Conservation (phyloP, 2,797 vertebrate genomes). For the Poecilia wingei region DNA sequence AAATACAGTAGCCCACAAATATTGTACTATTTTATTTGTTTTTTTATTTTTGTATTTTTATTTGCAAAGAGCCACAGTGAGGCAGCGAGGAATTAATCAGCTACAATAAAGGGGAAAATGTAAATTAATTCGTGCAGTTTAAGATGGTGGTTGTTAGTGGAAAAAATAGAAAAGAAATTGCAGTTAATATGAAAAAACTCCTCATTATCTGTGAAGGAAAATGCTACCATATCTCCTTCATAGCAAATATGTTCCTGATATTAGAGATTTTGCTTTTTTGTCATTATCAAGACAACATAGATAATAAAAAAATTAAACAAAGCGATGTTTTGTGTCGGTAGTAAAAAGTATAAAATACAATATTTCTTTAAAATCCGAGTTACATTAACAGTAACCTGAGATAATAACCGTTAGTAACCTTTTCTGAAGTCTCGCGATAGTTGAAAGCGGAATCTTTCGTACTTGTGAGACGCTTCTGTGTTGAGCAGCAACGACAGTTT, state of each 20-base stretch:
- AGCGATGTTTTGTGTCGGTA: neutral
- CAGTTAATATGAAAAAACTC: neutral
- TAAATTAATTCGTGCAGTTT: neutral
- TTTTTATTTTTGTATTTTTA: neutral
- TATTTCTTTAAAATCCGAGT: neutral
- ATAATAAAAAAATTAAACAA: neutral
- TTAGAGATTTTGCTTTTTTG: neutral
- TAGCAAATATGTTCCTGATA: neutral
- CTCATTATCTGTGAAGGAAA: neutral
- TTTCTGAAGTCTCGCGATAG: conserved; percentile 79
- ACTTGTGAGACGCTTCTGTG: conserved; percentile 64
- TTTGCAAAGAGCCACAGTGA: neutral
- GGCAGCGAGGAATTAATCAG: neutral
- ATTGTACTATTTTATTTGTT: neutral
- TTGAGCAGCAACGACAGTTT: conserved; percentile 56
- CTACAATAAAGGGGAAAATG: neutral
- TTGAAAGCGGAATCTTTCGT: conserved; percentile 72
- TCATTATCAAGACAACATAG: neutral
- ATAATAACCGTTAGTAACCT: conserved; percentile 44
- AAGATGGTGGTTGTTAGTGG: neutral
- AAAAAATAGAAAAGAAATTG: neutral
- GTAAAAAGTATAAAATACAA: neutral
- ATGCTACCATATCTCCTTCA: neutral
- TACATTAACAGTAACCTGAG: neutral
- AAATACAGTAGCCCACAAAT: neutral